These are phyloP conservation scores for Rattus rattus DNA, from an alignment of 2,113 vertebrate genomes.

Conservation along the genomic window DNA sequence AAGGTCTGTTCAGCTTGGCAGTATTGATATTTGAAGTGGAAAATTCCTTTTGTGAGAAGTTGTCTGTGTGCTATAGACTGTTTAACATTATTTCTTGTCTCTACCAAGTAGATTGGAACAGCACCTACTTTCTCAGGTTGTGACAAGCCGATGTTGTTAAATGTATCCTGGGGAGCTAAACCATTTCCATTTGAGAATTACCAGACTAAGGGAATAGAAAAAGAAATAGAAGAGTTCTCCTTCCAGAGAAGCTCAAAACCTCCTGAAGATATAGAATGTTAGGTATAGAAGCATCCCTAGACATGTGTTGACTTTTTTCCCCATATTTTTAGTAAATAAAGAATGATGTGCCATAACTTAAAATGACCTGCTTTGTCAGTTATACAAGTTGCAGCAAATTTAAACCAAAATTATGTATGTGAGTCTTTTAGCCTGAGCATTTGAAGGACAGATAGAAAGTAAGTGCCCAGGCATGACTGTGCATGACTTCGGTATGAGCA, in stretches of 20 bases:
- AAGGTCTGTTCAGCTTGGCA: background rate
- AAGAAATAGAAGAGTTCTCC: slow-evolving; percentile 13
- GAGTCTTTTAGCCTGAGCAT: background rate
- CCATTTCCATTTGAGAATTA: background rate
- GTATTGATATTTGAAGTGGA: background rate
- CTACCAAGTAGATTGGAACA: background rate
- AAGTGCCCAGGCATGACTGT: background rate
- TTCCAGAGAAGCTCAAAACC: slow-evolving; percentile 20
- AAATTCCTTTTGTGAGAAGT: background rate
- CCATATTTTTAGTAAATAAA: slow-evolving; percentile 17
- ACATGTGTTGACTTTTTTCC: background rate
- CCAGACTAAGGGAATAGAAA: slow-evolving; percentile 24
- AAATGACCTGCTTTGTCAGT: background rate
- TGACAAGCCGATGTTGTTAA: slow-evolving; percentile 8
- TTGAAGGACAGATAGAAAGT: background rate
- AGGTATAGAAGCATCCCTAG: background rate
- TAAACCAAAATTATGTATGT: background rate
- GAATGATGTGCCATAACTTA: background rate
- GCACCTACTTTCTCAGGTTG: background rate
- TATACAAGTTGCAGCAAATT: background rate
- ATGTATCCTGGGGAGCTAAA: background rate
- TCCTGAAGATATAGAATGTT: background rate
- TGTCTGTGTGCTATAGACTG: background rate
- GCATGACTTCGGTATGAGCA: background rate
- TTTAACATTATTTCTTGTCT: background rate